phyloP scores from a whole-genome alignment of 2,888 invertebrate genomes.

The Xestobium rufovillosum region DNA sequence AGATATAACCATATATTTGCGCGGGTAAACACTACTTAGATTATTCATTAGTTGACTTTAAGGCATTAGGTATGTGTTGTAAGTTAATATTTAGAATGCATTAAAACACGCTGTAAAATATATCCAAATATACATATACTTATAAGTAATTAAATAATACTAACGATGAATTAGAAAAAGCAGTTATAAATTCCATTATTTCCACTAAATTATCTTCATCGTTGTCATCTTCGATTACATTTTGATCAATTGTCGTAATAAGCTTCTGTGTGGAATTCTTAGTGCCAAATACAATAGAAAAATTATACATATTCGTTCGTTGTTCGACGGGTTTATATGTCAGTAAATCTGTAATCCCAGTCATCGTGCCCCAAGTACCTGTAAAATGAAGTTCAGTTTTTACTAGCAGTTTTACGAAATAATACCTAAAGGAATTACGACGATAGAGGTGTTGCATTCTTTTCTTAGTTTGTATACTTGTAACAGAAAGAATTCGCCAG shows the following conservation, averaged over 20 bases:
- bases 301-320: conserved; percentile 22
- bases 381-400: conserved; percentile 4
- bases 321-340: conserved; percentile 22
- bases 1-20: too few relatives aligned
- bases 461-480: conserved; percentile 28
- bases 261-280: conserved; percentile 15
- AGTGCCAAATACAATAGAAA: conserved; percentile 24
- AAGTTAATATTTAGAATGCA: too few relatives aligned
- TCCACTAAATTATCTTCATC: conserved; percentile 22
- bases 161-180: conserved; percentile 24
- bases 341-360: conserved; percentile 16
- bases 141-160: too few relatives aligned
- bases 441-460: conserved; percentile 23
- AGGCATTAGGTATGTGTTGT: too few relatives aligned
- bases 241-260: conserved; percentile 16
- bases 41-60: too few relatives aligned
- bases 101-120: too few relatives aligned
- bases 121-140: too few relatives aligned
- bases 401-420: conserved; percentile 2
- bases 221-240: conserved; percentile 22
- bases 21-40: too few relatives aligned
- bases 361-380: conserved; percentile 24
- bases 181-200: conserved; percentile 21
- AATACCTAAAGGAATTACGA: conserved; percentile 23
- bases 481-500: too few relatives aligned